A percentile compares a stretch with the other conserved stretches of the same genome.
phyloP scores from a whole-genome alignment of 2,888 invertebrate species.

The Ophraella communa region DNA sequence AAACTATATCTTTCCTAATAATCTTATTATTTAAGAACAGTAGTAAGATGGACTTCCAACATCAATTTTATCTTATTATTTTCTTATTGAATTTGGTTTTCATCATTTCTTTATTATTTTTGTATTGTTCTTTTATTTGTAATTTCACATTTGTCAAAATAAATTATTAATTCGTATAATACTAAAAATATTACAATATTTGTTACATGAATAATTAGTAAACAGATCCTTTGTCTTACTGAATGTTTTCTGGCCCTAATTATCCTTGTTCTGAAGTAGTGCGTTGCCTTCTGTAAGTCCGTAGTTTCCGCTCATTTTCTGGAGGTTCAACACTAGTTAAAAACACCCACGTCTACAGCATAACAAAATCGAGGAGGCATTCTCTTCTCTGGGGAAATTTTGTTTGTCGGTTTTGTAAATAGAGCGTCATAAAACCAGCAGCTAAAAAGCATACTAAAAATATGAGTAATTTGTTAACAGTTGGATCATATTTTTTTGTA shows the following conservation, averaged over 20 bases:
- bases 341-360: background rate
- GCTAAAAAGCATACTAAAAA: constrained; percentile 10
- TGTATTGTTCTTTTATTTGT: too few relatives aligned
- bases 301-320: background rate
- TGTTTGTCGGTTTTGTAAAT: constrained; percentile 18
- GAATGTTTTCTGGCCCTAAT: background rate
- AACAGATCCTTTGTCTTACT: background rate
- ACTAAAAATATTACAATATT: too few relatives aligned
- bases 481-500: background rate
- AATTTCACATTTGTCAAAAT: too few relatives aligned
- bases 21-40: too few relatives aligned
- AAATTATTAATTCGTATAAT: too few relatives aligned
- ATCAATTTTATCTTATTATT: too few relatives aligned
- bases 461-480: too few relatives aligned
- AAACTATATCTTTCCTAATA: too few relatives aligned
- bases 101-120: too few relatives aligned
- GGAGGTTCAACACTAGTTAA: background rate
- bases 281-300: background rate
- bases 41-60: too few relatives aligned
- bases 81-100: too few relatives aligned
- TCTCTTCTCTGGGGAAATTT: constrained; percentile 17
- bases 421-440: background rate
- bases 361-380: background rate
- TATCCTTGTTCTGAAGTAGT: background rate
- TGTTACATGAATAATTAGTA: too few relatives aligned